Evolutionary conservation across 2,888 invertebrate species (phyloP).

Genomic region (Habrosyne pyritoides): DNA sequence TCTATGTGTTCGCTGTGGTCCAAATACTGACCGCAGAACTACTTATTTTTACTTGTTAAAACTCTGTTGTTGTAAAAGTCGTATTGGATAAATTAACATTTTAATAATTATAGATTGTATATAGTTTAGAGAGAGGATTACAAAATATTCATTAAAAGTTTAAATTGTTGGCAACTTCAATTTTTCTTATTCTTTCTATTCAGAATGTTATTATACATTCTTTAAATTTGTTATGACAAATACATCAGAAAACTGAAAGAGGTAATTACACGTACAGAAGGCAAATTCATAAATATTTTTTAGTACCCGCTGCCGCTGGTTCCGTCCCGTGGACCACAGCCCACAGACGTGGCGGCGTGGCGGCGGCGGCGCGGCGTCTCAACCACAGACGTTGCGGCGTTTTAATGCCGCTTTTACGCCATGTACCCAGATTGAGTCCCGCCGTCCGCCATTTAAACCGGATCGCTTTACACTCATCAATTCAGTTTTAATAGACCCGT

Average conservation of each 20-base stretch:
- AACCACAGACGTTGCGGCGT: constrained; percentile 47
- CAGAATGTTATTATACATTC: no score
- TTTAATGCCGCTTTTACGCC: constrained; percentile 73
- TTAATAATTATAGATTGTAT: no score
- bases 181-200: no score
- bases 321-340: constrained; percentile 24
- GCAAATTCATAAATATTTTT: neutral
- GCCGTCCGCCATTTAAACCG: constrained; percentile 59
- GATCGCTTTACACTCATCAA: constrained; percentile 71
- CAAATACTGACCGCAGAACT: constrained; percentile 18
- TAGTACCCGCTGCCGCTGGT: constrained; percentile 21
- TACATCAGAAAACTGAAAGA: no score
- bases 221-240: no score
- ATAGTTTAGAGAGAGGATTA: no score
- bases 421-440: constrained; percentile 70
- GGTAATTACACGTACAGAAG: neutral
- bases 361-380: constrained; percentile 23
- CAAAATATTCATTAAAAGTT: no score
- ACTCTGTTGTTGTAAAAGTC: no score
- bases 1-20: constrained; percentile 27
- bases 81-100: no score
- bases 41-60: neutral
- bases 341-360: constrained; percentile 13
- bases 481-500: constrained; percentile 68
- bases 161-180: no score